phyloP scores from a whole-genome alignment of 2,113 vertebrate genomes.

The Tupaia chinensis region DNA sequence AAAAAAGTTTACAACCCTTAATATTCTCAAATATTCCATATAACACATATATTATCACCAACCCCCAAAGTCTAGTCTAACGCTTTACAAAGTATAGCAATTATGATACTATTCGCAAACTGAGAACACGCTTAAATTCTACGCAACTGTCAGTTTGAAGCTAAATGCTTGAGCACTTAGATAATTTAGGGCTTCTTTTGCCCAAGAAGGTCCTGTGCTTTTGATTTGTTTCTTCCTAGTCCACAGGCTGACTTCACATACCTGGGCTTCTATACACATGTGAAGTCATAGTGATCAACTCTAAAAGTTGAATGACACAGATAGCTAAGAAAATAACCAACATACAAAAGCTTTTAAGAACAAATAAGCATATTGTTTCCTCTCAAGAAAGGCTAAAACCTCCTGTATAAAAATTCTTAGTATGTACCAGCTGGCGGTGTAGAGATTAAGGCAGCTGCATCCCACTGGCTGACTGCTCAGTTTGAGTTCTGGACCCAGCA shows the following conservation, averaged over 20 bases:
- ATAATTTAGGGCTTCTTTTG: neutral
- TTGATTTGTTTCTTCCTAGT: neutral
- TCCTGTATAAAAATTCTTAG: neutral
- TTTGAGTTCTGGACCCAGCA: too few relatives aligned
- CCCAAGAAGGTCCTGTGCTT: neutral
- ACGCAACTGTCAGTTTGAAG: neutral
- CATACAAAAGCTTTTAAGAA: neutral
- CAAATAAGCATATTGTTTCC: neutral
- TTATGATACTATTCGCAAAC: conserved; percentile 34
- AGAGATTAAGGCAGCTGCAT: too few relatives aligned
- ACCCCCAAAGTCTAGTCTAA: neutral
- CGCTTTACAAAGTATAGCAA: conserved; percentile 43
- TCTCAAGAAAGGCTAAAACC: conserved; percentile 28
- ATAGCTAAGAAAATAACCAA: neutral
- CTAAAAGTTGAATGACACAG: neutral
- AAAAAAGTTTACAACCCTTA: conserved; percentile 6
- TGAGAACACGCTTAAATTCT: conserved; percentile 11
- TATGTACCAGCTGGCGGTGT: too few relatives aligned
- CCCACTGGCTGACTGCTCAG: too few relatives aligned
- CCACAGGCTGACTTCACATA: neutral
- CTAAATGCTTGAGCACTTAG: neutral
- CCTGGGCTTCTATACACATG: neutral
- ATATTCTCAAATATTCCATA: neutral
- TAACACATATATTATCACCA: neutral
- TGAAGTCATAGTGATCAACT: neutral